Evolutionary conservation across 2,797 vertebrate genomes (phyloP), one percentile per base, ranked within the genome.

Genomic region (Geotrypetes seraphini): DNA sequence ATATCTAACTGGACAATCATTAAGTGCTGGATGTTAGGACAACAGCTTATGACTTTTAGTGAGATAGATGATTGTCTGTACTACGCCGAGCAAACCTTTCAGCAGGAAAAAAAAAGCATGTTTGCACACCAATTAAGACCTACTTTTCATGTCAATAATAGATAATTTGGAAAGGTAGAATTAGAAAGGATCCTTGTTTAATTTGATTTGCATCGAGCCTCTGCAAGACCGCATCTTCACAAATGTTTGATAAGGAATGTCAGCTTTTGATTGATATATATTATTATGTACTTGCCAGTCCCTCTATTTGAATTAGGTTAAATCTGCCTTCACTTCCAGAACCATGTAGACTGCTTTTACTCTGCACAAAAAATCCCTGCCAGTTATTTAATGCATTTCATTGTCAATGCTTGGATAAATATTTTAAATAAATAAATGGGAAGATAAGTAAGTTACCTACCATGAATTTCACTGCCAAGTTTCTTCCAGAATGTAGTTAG

Each of bases 191-290:
- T 28, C 10, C 53, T 39, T 44, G 59, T 42, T 50, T 59, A 39
- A 55, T 56, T 52, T 40, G 36, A 22, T 63, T 51, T 55, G 43
- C 47, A 39, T 33, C 14, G 41, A 35, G 33, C 40, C 14, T 32
- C n/a, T 56, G 24, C 47, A 53, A 60, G 56, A 55, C 16, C 36
- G 16, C 21, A 45, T 12, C 51, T 66, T 63, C 41, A 38, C 10
- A 56, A 54, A 39, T 16, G 12, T 53, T 58, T 53, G 38, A 49
- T 53, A 51, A 53, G 53, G 39, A 50, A 44, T 12, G 15, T 29
- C 28, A 46, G 21, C 29, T 19, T 44, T 43, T 61, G 45, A 64
- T 8, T 42, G 30, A 59, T 32, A 41, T 43, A 19, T 54, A 41
- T 47, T 65, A 46, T 53, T 60, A 52, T 65, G 17, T 31, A 59